Conservation (phyloP, 1,140 invertebrate species). For the Arctopsyche grandis region DNA sequence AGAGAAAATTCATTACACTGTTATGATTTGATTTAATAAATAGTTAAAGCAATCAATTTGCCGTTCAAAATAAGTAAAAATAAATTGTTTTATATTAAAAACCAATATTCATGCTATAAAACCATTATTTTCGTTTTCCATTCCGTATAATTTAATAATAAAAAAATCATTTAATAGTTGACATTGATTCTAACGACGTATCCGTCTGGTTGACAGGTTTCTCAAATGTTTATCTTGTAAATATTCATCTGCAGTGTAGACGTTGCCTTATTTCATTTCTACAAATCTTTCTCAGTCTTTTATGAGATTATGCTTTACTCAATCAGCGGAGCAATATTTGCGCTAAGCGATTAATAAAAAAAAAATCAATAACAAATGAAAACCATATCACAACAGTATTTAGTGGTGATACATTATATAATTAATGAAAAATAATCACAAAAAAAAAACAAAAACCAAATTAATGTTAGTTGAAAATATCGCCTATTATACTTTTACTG, state of each 20-base stretch:
- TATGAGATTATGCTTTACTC: slow-evolving; percentile 24
- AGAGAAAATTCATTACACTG: background rate
- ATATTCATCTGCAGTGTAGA: slow-evolving; percentile 15
- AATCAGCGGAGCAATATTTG: slow-evolving; percentile 30
- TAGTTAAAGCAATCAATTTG: background rate
- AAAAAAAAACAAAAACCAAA: background rate
- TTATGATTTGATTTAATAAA: background rate
- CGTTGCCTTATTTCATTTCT: background rate
- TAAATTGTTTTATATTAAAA: background rate
- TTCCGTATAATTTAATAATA: background rate
- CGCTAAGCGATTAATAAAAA: background rate
- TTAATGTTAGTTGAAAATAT: background rate
- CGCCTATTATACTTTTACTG: background rate
- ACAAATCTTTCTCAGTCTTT: slow-evolving; percentile 11
- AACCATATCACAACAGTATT: background rate
- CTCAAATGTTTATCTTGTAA: slow-evolving; percentile 15
- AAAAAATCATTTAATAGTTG: background rate
- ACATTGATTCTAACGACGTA: background rate
- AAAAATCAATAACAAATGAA: background rate
- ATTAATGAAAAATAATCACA: background rate
- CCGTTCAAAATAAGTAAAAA: background rate
- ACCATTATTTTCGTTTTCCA: background rate
- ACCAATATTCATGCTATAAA: background rate
- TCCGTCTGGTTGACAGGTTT: slow-evolving; percentile 24
- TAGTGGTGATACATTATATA: background rate